Conservation (phyloP, 1,140 invertebrate genomes). For the Pseudomyrmex gracilis region DNA sequence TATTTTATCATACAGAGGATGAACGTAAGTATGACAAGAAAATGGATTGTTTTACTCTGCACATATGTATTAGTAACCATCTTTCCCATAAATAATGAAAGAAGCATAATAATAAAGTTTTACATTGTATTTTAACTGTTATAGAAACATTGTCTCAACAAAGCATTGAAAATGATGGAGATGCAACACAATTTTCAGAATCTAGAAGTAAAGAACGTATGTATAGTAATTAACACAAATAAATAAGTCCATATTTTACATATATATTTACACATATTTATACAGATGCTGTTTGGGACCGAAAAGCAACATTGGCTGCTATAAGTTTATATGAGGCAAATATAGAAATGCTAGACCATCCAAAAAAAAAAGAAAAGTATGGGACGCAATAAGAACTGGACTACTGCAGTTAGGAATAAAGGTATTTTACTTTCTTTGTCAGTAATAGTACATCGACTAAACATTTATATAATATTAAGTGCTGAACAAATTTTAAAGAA, state of each 20-base stretch:
- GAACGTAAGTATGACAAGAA: background rate
- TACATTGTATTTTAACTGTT: background rate
- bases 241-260: background rate
- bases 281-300: slow-evolving; percentile 5
- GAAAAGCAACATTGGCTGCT: background rate
- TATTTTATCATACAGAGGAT: background rate
- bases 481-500: background rate
- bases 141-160: background rate
- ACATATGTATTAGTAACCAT: background rate
- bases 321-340: background rate
- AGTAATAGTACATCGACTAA: background rate
- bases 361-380: background rate
- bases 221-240: background rate
- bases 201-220: background rate
- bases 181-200: background rate
- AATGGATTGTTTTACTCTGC: background rate
- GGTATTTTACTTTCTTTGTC: background rate
- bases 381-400: background rate
- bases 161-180: background rate
- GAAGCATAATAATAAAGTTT: background rate
- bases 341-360: background rate
- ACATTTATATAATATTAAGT: too few species aligned
- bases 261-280: background rate
- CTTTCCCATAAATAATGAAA: background rate
- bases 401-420: background rate